A percentile compares a stretch with the other conserved stretches of the same genome.
Evolutionary conservation across 2,113 vertebrate genomes (phyloP).

Genomic region (Rhea pennata): DNA sequence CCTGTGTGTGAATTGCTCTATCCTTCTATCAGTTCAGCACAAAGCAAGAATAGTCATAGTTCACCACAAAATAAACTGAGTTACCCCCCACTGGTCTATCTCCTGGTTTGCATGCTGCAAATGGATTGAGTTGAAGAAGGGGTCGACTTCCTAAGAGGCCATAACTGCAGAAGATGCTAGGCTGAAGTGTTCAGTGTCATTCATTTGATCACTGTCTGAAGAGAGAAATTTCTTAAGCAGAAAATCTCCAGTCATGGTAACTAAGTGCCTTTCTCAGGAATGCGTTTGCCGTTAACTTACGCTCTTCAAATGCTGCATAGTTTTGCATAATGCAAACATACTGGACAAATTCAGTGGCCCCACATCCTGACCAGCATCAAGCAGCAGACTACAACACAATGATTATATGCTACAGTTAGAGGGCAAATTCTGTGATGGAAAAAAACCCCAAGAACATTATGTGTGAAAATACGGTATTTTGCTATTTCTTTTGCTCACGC

Average conservation of each 20-base stretch:
- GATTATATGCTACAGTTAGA: background rate
- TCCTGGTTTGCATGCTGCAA: background rate
- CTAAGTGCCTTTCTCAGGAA: background rate
- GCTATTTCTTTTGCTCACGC: background rate
- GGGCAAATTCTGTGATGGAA: background rate
- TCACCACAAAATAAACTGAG: background rate
- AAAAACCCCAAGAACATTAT: background rate
- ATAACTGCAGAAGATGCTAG: background rate
- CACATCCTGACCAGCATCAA: background rate
- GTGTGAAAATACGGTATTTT: background rate
- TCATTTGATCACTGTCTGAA: background rate
- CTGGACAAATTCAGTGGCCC: background rate
- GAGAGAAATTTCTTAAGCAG: background rate
- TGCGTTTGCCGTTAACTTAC: background rate
- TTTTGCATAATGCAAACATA: background rate
- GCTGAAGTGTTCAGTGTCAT: background rate
- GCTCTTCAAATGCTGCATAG: background rate
- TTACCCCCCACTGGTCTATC: background rate
- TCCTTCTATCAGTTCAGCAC: background rate
- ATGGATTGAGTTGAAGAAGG: background rate
- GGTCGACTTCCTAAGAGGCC: background rate
- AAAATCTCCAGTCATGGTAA: background rate
- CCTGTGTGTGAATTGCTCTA: too few relatives aligned
- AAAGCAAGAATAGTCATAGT: background rate
- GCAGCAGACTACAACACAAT: background rate